Evolutionary conservation across 2,888 invertebrate genomes (phyloP), one percentile per base, ranked within the genome.

Genomic region (Thysanoteuthis rhombus): DNA sequence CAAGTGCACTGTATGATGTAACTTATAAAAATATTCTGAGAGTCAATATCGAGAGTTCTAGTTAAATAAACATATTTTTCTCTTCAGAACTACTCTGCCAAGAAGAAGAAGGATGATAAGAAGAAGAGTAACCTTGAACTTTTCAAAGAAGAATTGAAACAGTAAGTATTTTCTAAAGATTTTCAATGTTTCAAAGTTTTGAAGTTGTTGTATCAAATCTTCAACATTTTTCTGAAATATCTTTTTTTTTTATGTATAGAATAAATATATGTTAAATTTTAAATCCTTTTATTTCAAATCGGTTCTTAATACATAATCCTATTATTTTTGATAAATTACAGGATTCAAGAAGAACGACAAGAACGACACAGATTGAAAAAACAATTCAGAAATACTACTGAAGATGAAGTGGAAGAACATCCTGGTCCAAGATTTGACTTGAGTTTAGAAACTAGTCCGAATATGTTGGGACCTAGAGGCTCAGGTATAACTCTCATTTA

Each of bases 111-210:
- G 94, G 98, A 98, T 93, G 98, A 98, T 95, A 99, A 99, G 97
- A 99, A 99, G 97, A 99, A 99, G 96, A 99, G 99, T 96, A 99
- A 99, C 97, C 97, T 99, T 94, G 99, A 99, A 97, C 97, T 99
- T 36, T 99, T 99, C 96, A 99, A 99, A 97, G 99, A 99, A 97
- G 99, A 99, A 97, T 97, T 99, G 91, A 98, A 99, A 97, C 98
- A 98, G 99, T 99, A 97, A 97, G 98, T 97, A 93, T 39, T 12
- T 22, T n/a, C 12, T 36, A 25, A 52, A 52, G 52, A 25, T 52
- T 52, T 52, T 52, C 52, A 52, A 25, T 42, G 0, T 42, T 42
- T 42, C n/a, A n/a, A 42, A 42, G 16, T 42, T 42, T 42, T 42
- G 42, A 16, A 12, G 42, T 42, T 42, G 1, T 42, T 42, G 8